These are phyloP conservation scores for Andrena praecox DNA, from an alignment of 2,888 invertebrate genomes.

Conservation along the genomic window DNA sequence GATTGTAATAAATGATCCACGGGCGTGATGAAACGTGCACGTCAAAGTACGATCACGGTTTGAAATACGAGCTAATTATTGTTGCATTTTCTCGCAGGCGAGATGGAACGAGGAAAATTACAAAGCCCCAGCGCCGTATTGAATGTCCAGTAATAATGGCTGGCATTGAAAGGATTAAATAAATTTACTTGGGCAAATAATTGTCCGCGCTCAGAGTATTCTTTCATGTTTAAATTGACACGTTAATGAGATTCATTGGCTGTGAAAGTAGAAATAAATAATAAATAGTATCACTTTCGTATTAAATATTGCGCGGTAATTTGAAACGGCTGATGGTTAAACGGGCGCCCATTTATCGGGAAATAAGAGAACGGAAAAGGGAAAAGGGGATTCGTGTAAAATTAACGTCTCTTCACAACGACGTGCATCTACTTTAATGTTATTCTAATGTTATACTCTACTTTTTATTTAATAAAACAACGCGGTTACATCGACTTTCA, in stretches of 20 bases:
- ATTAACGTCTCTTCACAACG: no score
- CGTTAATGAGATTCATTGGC: conserved; percentile 10
- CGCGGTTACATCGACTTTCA: not conserved
- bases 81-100: conserved; percentile 13
- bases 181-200: not conserved
- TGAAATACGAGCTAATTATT: conserved; percentile 22
- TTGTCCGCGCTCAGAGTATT: conserved; percentile 5
- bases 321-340: not conserved
- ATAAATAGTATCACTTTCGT: not conserved
- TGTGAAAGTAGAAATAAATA: not conserved
- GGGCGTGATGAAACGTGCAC: conserved; percentile 8
- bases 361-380: not conserved
- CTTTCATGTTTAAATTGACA: not conserved
- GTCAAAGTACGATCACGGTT: conserved; percentile 17
- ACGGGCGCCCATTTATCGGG: not conserved
- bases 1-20: not conserved
- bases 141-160: not conserved
- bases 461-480: not conserved
- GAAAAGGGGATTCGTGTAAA: not conserved
- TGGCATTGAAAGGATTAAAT: conserved; percentile 1
- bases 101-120: not conserved
- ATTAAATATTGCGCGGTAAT: conserved; percentile 7
- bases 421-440: no score
- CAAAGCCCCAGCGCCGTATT: conserved; percentile 6
- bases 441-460: no score